Conservation (phyloP, 2,797 vertebrate genomes). For the Echeneis naucrates region DNA sequence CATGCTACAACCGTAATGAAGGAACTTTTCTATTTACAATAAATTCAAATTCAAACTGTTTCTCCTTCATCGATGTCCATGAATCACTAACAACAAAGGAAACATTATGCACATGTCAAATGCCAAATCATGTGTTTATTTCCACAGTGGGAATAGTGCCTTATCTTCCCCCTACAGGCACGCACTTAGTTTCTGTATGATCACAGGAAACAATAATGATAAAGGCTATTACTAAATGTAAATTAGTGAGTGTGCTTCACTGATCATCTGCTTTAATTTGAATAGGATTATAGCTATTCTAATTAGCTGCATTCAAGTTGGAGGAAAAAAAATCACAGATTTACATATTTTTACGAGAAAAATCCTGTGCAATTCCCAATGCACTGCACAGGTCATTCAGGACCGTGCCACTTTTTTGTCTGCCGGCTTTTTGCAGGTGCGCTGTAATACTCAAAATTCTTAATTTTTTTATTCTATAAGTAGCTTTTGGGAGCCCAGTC, state of each 20-base stretch:
- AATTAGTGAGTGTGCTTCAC: conserved; percentile 28
- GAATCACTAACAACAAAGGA: not conserved
- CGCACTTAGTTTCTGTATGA: not conserved
- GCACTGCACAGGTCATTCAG: conserved; percentile 1
- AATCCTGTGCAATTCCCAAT: not conserved
- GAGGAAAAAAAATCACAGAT: conserved; percentile 19
- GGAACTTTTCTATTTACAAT: not conserved
- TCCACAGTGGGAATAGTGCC: not conserved
- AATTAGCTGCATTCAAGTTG: conserved; percentile 20
- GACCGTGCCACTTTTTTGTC: conserved; percentile 29
- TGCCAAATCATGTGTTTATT: not conserved
- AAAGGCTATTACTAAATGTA: conserved; percentile 31
- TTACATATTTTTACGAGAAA: conserved; percentile 36
- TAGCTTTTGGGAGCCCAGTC: conserved; percentile 38
- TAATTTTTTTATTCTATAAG: conserved; percentile 43
- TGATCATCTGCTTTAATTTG: conserved; percentile 25
- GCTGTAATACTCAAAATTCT: conserved; percentile 41
- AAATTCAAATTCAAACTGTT: not conserved
- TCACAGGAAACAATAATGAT: conserved; percentile 36
- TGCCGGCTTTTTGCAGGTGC: conserved; percentile 18
- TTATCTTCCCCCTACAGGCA: conserved; percentile 5
- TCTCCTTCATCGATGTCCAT: not conserved
- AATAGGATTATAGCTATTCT: conserved; percentile 21
- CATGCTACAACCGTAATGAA: not conserved
- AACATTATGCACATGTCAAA: not conserved